Evolutionary conservation across 2,797 vertebrate species (phyloP).

Genomic region (Borostomias antarcticus): DNA sequence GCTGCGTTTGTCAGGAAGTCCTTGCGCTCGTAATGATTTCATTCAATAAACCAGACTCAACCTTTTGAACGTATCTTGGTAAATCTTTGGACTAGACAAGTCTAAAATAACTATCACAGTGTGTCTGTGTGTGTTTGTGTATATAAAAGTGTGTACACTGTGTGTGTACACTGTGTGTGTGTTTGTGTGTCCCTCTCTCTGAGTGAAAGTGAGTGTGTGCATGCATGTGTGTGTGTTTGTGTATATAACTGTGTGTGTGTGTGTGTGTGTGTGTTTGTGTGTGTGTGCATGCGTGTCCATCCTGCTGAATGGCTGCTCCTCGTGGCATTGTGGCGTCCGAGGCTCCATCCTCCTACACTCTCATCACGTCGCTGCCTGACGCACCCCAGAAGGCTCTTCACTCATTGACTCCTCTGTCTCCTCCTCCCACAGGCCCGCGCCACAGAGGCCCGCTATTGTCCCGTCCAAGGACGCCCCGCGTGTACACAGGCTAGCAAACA

Average conservation of each 20-base stretch:
- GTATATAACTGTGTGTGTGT: slow-evolving; percentile 5
- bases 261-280: not conserved
- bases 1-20: too few species aligned
- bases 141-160: not conserved
- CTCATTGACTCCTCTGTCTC: slow-evolving; percentile 79
- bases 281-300: not conserved
- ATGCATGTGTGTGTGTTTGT: not conserved
- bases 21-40: too few species aligned
- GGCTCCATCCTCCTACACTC: slow-evolving; percentile 71
- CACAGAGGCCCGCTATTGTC: slow-evolving; percentile 77
- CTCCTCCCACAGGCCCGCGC: slow-evolving; percentile 74
- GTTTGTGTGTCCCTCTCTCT: slow-evolving; percentile 2
- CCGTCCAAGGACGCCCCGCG: slow-evolving; percentile 57
- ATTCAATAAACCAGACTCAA: too few species aligned
- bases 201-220: too few species aligned
- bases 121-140: too few species aligned
- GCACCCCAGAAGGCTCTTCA: slow-evolving; percentile 80
- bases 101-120: too few species aligned
- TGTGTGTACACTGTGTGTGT: not conserved
- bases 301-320: slow-evolving; percentile 59
- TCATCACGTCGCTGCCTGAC: slow-evolving; percentile 71
- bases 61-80: too few species aligned
- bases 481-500: slow-evolving; percentile 57
- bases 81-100: too few species aligned
- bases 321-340: slow-evolving; percentile 62